phyloP scores from a whole-genome alignment of 2,888 invertebrate species.

The Cerceris rybyensis region DNA sequence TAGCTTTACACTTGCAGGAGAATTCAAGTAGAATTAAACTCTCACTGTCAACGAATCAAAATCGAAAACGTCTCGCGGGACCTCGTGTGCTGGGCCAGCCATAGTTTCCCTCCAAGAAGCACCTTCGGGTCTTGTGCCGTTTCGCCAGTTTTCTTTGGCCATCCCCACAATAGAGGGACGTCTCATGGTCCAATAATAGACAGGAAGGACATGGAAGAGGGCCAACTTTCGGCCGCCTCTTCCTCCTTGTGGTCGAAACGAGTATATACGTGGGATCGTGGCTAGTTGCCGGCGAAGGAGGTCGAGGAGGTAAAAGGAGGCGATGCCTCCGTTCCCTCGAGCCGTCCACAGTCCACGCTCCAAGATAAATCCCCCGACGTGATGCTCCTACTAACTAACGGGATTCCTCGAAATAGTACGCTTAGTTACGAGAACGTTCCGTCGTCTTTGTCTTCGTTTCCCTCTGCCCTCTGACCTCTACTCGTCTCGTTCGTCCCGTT shows the following conservation, averaged over 20 bases:
- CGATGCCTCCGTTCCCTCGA: slow-evolving; percentile 62
- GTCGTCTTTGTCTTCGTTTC: slow-evolving; percentile 11
- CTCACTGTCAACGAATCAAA: too few relatives aligned
- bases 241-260: slow-evolving; percentile 4
- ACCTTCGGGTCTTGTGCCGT: too few relatives aligned
- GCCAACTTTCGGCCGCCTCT: slow-evolving; percentile 26
- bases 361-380: slow-evolving; percentile 74
- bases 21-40: too few relatives aligned
- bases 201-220: slow-evolving; percentile 7
- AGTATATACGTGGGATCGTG: slow-evolving; percentile 44
- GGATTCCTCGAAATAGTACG: slow-evolving; percentile 71
- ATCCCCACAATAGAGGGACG: too few relatives aligned
- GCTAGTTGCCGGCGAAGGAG: slow-evolving; percentile 25
- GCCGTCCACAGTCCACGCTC: slow-evolving; percentile 65
- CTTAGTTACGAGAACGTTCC: slow-evolving; percentile 55
- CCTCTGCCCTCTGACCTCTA: neutral
- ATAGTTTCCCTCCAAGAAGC: too few relatives aligned
- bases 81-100: too few relatives aligned
- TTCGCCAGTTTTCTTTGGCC: too few relatives aligned
- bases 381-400: slow-evolving; percentile 72
- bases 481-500: slow-evolving; percentile 6
- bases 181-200: too few relatives aligned
- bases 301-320: slow-evolving; percentile 46
- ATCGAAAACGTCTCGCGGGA: too few relatives aligned
- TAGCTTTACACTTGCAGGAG: too few relatives aligned